Percentiles rank a stretch among this genome's conserved stretches.
Conservation (phyloP, 2,113 vertebrate species). For the Petaurus breviceps region DNA sequence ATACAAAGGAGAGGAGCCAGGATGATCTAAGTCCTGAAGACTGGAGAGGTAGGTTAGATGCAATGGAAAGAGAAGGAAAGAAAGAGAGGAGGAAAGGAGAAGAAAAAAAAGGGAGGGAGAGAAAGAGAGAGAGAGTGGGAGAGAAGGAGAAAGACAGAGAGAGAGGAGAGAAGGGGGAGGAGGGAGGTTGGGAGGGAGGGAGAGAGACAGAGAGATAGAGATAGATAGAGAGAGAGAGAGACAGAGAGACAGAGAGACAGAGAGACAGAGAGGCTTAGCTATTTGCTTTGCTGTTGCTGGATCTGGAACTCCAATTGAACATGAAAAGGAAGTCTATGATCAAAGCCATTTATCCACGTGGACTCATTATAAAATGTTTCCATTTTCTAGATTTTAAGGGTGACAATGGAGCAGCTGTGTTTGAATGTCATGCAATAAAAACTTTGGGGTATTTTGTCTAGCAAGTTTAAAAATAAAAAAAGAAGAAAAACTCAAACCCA, state of each 20-base stretch:
- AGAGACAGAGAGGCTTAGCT: neutral
- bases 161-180: neutral
- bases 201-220: neutral
- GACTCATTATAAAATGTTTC: neutral
- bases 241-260: neutral
- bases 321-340: neutral
- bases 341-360: neutral
- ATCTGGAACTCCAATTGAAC: neutral
- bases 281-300: neutral
- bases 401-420: neutral
- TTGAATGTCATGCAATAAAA: conserved; percentile 6
- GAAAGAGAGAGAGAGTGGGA: neutral
- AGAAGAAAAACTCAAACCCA: conserved; percentile 22
- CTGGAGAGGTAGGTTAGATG: neutral
- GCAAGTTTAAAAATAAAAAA: conserved; percentile 4
- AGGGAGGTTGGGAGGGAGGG: rapidly evolving
- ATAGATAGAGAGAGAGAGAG: neutral
- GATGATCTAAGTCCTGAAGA: neutral
- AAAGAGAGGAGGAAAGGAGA: too few relatives aligned
- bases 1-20: neutral
- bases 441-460: neutral
- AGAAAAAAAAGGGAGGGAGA: too few relatives aligned
- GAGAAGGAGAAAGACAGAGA: neutral
- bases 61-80: too few relatives aligned
- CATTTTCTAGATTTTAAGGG: neutral